Evolutionary conservation across 2,888 invertebrate genomes (phyloP), one percentile per base, ranked within the genome.

Genomic region (Torymus aiolomorphi): DNA sequence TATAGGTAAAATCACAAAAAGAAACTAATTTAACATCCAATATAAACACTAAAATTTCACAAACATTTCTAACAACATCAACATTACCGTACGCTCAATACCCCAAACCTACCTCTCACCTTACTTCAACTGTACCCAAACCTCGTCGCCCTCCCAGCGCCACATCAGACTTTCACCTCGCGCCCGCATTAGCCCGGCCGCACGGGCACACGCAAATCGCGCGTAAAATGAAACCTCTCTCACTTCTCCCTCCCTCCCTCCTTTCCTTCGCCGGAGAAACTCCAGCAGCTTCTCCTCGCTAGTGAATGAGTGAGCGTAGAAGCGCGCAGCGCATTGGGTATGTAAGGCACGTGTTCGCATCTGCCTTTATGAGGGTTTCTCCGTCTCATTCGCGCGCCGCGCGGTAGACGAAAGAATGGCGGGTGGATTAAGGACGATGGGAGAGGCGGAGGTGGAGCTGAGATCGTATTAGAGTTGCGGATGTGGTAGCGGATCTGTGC

Each of bases 311-410:
- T 70, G 16, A 69, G 24, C 57, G 57, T 14, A 52, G 63, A 66
- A 75, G 12, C 24, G 18, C 31, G 49, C 12, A 49, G 13, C 18
- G 42, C 16, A 54, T 69, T 66, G 16, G 87, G 88, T 88, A 90
- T 89, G 90, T 88, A 87, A 88, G 86, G 88, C 89, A 90, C 89
- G 89, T 88, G 88, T 87, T 88, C 87, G 87, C 88, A 88, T 89
- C 88, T 86, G 86, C 87, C 88, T 89, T 89, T 89, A 90, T 88
- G 89, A 89, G 87, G 86, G 87, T 86, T 86, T 87, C 88, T 88
- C 67, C 86, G 85, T 85, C 88, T 88, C 87, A 86, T 88, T 89
- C 87, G 86, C 86, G 80, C 82, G 83, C 83, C 63, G 18, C 31
- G n/a, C 54, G 66, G 54, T n/a, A 74, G 49, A 65, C 10, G 70